A percentile compares a stretch with the other conserved stretches of the same genome.
Evolutionary conservation across 2,888 invertebrate genomes (phyloP).

Genomic region (Auanema freiburgensis): DNA sequence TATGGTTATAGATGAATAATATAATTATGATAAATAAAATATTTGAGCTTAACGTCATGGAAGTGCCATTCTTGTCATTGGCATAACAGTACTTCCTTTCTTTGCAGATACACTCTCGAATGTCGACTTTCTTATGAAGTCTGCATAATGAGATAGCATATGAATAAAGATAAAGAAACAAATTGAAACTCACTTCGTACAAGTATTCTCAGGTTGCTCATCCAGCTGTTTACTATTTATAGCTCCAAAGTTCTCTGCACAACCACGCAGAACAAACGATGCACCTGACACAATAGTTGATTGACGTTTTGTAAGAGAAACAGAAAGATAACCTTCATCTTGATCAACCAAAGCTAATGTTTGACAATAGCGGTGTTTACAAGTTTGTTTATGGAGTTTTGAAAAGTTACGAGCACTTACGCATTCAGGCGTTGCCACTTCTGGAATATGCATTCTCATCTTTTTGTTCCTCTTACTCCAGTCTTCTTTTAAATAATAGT

Average conservation of each 20-base stretch:
- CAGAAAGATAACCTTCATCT: slow-evolving; percentile 37
- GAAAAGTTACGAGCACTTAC: slow-evolving; percentile 45
- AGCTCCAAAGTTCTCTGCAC: slow-evolving; percentile 59
- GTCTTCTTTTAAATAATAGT: slow-evolving; percentile 4
- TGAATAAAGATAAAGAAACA: not conserved
- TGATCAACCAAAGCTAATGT: slow-evolving; percentile 55
- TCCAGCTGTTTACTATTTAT: slow-evolving; percentile 45
- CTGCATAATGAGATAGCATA: too few species aligned
- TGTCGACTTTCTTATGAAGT: slow-evolving; percentile 53
- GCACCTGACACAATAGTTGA: slow-evolving; percentile 29
- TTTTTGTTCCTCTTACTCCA: too few species aligned
- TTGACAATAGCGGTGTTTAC: slow-evolving; percentile 53
- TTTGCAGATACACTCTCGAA: slow-evolving; percentile 59
- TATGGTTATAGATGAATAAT: too few species aligned
- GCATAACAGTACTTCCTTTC: slow-evolving; percentile 53
- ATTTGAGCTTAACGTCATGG: not conserved
- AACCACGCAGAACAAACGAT: slow-evolving; percentile 56
- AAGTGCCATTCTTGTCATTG: too few species aligned
- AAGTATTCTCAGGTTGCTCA: slow-evolving; percentile 47
- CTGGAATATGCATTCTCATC: slow-evolving; percentile 27
- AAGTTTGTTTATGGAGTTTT: slow-evolving; percentile 45
- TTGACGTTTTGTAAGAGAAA: too few species aligned
- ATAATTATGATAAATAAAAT: too few species aligned
- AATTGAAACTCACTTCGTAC: slow-evolving; percentile 28
- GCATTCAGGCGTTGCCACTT: slow-evolving; percentile 48